Evolutionary conservation across 2,888 invertebrate species (phyloP).

Genomic region (Troides aeacus): DNA sequence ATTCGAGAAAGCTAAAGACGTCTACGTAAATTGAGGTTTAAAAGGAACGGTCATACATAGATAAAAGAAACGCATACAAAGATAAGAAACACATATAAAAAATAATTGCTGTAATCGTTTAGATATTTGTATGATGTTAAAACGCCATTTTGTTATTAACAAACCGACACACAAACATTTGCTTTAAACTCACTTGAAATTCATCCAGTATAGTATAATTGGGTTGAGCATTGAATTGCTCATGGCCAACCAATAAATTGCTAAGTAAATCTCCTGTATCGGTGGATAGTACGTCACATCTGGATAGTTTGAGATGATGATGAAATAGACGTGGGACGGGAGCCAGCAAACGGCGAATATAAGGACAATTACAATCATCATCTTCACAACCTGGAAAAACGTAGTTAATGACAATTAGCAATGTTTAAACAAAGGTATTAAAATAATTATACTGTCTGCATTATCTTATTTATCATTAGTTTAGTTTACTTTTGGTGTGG

Average conservation of each 20-base stretch:
- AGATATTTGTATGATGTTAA: too few relatives aligned
- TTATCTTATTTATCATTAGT: neutral
- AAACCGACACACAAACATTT: neutral
- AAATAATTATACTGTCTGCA: neutral
- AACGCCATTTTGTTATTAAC: too few relatives aligned
- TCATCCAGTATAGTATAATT: slow-evolving; percentile 95
- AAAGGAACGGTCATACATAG: too few relatives aligned
- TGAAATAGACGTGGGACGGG: slow-evolving; percentile 91
- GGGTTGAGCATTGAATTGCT: slow-evolving; percentile 96
- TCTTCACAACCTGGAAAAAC: slow-evolving; percentile 71
- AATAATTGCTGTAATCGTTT: too few relatives aligned
- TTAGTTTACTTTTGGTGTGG: neutral
- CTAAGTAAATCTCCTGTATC: slow-evolving; percentile 89
- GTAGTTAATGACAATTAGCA: neutral
- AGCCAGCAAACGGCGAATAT: slow-evolving; percentile 94
- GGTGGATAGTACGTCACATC: slow-evolving; percentile 83
- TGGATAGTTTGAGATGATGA: slow-evolving; percentile 85
- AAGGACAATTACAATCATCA: slow-evolving; percentile 93
- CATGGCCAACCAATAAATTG: slow-evolving; percentile 93
- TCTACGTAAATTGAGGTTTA: too few relatives aligned
- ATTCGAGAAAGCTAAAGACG: too few relatives aligned
- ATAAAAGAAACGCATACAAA: too few relatives aligned
- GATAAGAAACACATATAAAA: too few relatives aligned
- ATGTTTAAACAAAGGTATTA: neutral
- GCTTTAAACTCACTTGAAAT: slow-evolving; percentile 84